Evolutionary conservation across 2,797 vertebrate species (phyloP), one percentile per base, ranked within the genome.

Genomic region (Lycodopsis pacificus): DNA sequence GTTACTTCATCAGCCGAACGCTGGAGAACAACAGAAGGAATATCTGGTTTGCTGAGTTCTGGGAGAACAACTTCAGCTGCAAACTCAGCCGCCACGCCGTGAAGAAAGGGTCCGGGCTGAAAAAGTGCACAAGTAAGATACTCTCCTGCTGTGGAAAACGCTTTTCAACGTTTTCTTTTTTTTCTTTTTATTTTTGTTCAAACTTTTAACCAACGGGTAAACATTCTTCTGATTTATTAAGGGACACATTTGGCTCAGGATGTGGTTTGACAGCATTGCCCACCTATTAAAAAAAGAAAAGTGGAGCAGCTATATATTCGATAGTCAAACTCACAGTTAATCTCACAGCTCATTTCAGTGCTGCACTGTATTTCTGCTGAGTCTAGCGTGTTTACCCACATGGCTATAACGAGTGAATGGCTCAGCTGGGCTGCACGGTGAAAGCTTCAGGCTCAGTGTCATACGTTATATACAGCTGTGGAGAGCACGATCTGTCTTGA

Each of bases 21-120:
- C 91, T 99, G 94, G 98, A 99, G 91, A 99, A 99, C 95, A 99
- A 99, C 95, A 96, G 98, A 88, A 94, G 98, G 53, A 99, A 99
- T 94, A 99, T 99, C 88, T 99, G 98, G 98, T 99, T 99, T 71
- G 98, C 98, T 0, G 98, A 99, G 91, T 99, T 99, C 86, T 99
- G 98, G 98, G 98, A 99, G 90, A 98, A 99, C 78, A 99, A 99
- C 88, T 99, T 99, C 94, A 97, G 95, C 86, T 99, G 98, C 96
- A 99, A 98, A 91, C 95, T 99, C 89, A 99, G 97, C 93, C 96
- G 98, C 17, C 97, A 98, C 0, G 97, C 97, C 0, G 95, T 98
- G 90, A 98, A 96, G 93, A 98, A 97, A 92, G 98, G 97, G 75
- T 97, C 97, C 36, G 96, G 96, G 61, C 92, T 97, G 89, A 99